A percentile compares a stretch with the other conserved stretches of the same genome.
Conservation (phyloP, 2,113 vertebrate genomes). For the Syrmaticus mikado region DNA sequence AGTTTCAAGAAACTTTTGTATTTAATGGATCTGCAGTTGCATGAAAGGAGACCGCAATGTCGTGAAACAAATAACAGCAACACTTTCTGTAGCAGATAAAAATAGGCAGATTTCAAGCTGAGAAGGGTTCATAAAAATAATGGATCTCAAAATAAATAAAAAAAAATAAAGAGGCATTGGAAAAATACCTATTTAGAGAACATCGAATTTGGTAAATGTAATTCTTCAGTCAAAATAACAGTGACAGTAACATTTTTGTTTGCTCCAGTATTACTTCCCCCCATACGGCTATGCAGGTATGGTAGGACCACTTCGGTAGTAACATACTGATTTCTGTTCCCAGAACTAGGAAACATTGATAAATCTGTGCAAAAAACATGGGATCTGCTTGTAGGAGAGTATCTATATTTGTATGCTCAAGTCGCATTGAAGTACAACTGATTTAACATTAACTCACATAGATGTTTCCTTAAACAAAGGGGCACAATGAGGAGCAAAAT, state of each 20-base stretch:
- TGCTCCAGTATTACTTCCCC: not conserved
- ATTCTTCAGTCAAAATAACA: not conserved
- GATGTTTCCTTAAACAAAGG: not conserved
- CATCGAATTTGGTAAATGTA: not conserved
- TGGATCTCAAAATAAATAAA: not conserved
- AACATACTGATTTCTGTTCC: not conserved
- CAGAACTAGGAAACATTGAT: not conserved
- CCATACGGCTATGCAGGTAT: not conserved
- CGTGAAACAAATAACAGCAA: not conserved
- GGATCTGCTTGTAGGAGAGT: not conserved
- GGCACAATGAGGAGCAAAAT: not conserved
- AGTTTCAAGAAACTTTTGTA: not conserved
- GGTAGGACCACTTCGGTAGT: not conserved
- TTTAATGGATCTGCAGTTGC: not conserved
- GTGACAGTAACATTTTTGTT: not conserved
- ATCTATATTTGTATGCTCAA: not conserved
- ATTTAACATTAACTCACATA: not conserved
- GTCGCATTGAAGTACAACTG: not conserved
- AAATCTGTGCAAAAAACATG: not conserved
- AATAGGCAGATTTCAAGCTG: not conserved
- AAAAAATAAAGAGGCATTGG: not conserved
- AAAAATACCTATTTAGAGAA: not conserved
- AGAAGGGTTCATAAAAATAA: not conserved
- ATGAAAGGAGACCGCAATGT: not conserved
- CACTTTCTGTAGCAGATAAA: not conserved